Evolutionary conservation across 1,140 invertebrate genomes (phyloP), one percentile per base, ranked within the genome.

Genomic region (Drosophila lacteicornis): DNA sequence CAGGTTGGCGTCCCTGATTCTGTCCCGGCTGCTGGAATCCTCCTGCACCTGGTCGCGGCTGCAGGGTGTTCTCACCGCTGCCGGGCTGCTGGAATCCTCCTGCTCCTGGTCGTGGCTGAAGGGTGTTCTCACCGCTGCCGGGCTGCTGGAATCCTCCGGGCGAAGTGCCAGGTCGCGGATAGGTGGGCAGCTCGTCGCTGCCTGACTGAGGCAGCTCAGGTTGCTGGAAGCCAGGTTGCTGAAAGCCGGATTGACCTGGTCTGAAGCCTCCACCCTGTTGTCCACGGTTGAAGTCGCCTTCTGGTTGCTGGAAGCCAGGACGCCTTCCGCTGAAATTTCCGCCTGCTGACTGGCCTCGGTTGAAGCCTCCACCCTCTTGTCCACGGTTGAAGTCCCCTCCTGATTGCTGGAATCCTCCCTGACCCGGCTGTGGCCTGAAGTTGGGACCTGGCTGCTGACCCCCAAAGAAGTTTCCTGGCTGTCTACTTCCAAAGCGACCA

Each of bases 171-270:
- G 47, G 25, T 42, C 13, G n/a, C 25, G 50, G 19, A 33, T 59
- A 63, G 25, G 51, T 59, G 9, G 61, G 62, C 13, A 25, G 7
- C 11, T 65, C 51, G 17, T 13, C 25, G 11, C 40, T 36, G 8
- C 12, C 62, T 6, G 53, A 12, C 25, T 57, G 42, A 5, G 13
- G 42, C 42, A 13, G 12, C 19, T 51, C 49, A n/a, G 63, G 55
- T n/a, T 46, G 49, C 30, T 33, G 62, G 62, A 56, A 33, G 11
- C 51, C 62, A 25, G 62, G 63, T 17, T 36, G 53, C 33, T 51
- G 69, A 6, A 50, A 66, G 8, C 22, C 43, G 1, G 15, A 27
- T 15, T 45, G 40, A 2, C 56, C 42, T 30, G 12, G 25, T 15
- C 8, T 36, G 45, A 9, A 25, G n/a, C 8, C 36, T 22, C 55